These are phyloP conservation scores for Drosophila sordidapex DNA, from an alignment of 2,888 invertebrate genomes.

Conservation along the genomic window DNA sequence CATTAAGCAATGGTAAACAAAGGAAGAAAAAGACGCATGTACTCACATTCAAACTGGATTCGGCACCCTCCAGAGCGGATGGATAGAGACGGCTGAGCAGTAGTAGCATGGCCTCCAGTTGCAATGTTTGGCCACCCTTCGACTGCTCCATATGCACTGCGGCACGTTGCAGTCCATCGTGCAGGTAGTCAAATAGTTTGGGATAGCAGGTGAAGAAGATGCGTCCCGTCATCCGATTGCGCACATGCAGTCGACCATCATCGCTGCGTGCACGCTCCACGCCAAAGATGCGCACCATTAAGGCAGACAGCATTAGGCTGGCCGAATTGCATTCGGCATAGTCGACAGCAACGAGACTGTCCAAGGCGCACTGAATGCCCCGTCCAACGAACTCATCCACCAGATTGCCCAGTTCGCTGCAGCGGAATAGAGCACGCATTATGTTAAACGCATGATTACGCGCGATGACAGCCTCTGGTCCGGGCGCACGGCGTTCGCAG, in stretches of 20 bases:
- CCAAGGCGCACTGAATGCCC: slow-evolving; percentile 86
- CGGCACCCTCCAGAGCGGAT: slow-evolving; percentile 87
- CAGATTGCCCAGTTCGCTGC: slow-evolving; percentile 90
- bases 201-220: slow-evolving; percentile 91
- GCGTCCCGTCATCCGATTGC: slow-evolving; percentile 85
- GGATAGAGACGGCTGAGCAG: slow-evolving; percentile 92
- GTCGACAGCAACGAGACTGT: slow-evolving; percentile 89
- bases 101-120: slow-evolving; percentile 80
- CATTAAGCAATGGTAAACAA: neutral
- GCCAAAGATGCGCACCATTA: slow-evolving; percentile 95
- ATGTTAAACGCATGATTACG: slow-evolving; percentile 94
- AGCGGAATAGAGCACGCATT: slow-evolving; percentile 91
- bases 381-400: slow-evolving; percentile 87
- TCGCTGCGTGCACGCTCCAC: slow-evolving; percentile 87
- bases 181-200: slow-evolving; percentile 86
- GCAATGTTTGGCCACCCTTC: slow-evolving; percentile 1
- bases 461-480: slow-evolving; percentile 67
- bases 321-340: slow-evolving; percentile 96
- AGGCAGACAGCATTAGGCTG: slow-evolving; percentile 92
- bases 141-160: slow-evolving; percentile 32
- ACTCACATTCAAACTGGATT: slow-evolving; percentile 88
- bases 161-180: slow-evolving; percentile 84
- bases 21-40: neutral
- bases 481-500: slow-evolving; percentile 33
- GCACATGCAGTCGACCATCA: slow-evolving; percentile 86